Conservation (phyloP, 2,888 invertebrate species). For the Idaea biselata region DNA sequence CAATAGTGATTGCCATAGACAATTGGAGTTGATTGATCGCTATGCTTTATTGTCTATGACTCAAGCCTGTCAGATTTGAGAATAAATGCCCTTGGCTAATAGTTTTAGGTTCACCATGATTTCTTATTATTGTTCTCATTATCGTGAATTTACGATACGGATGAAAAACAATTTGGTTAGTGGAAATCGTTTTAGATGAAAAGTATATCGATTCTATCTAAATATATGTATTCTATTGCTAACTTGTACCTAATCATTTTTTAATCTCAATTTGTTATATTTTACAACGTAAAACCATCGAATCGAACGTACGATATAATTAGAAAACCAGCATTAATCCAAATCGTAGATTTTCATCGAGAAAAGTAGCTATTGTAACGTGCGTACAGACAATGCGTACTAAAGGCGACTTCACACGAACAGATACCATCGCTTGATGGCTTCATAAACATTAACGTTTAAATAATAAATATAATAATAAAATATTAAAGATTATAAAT, state of each 20-base stretch:
- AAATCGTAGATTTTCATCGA: constrained; percentile 30
- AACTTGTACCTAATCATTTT: constrained; percentile 4
- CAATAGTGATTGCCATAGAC: constrained; percentile 45
- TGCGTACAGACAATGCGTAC: constrained; percentile 18
- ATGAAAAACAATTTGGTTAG: neutral
- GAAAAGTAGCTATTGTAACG: constrained; percentile 22
- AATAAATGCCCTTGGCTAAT: constrained; percentile 26
- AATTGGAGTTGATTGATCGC: constrained; percentile 72
- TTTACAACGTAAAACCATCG: neutral
- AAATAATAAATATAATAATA: neutral
- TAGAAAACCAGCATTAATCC: constrained; percentile 30
- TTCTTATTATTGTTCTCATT: neutral
- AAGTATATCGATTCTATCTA: neutral
- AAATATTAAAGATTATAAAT: too few relatives aligned
- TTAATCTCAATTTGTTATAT: neutral
- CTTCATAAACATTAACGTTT: neutral
- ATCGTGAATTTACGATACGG: neutral
- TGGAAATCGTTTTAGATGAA: neutral
- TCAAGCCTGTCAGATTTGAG: constrained; percentile 42
- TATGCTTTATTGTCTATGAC: constrained; percentile 53
- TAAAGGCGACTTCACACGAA: constrained; percentile 21
- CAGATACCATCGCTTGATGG: neutral
- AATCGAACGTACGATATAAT: constrained; percentile 13
- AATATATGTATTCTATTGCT: neutral
- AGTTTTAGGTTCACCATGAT: constrained; percentile 10